Evolutionary conservation across 2,113 vertebrate species (phyloP), one percentile per base, ranked within the genome.

Genomic region (Coreoperca whiteheadi): DNA sequence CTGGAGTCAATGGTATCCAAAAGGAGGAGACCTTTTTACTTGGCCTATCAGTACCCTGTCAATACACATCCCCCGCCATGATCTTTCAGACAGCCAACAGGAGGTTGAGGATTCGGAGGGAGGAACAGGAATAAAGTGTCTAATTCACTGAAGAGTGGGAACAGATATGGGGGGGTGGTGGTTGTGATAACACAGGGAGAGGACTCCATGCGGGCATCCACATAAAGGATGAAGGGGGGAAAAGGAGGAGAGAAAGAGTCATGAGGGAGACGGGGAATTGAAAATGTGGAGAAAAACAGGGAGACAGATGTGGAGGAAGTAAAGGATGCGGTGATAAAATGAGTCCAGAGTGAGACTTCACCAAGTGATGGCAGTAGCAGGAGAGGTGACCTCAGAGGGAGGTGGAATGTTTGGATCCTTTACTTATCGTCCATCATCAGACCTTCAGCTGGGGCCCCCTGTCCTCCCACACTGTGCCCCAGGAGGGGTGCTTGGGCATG

Each of bases 71-170:
- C 57, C 46, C 60, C 68, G 54, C 20, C 8, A 8, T 66, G 83
- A 87, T 86, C 79, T 77, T 43, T 50, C 41, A 28, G 21, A 46
- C 34, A 78, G 60, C 63, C 57, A 65, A 63, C 30, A 71, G 74
- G 15, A 70, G 65, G 67, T 39, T 60, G 34, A 83, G 28, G 57
- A 66, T 46, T 32, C 8, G 0, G 63, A 43, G 61, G 21, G 32
- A 67, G 59, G 39, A n/a, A 54, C 46, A 67, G 67, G 51, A 69
- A 69, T 65, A 77, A 69, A 51, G 53, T 1, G 3, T 80, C 77
- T 74, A 83, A 90, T 91, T 87, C 89, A 88, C 72, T 67, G 53
- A 56, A 39, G 50, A 88, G 71, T 37, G 67, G n/a, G 73, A 89
- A 77, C 79, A 84, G 78, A 79, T 65, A 75, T 70, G 18, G 20